Evolutionary conservation across 2,113 vertebrate genomes (phyloP).

Genomic region (Ophthalmolycus amberensis): DNA sequence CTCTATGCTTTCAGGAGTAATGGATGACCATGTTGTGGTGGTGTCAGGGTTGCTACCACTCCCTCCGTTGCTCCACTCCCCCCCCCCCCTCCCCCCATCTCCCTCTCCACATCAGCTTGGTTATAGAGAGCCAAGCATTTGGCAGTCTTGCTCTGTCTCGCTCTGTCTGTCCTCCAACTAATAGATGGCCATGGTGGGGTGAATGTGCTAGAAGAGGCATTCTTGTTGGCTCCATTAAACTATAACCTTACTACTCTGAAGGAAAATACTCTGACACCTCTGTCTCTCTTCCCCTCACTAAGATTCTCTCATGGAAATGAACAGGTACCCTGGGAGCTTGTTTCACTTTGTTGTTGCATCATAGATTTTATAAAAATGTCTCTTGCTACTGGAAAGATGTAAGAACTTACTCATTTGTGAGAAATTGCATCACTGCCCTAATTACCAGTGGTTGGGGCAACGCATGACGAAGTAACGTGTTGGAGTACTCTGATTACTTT

Average conservation of each 20-base stretch:
- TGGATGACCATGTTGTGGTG: constrained; percentile 40
- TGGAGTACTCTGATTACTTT: neutral
- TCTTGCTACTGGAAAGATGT: neutral
- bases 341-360: constrained; percentile 11
- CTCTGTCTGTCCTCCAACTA: constrained; percentile 17
- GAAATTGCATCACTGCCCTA: neutral
- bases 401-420: neutral
- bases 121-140: constrained; percentile 36
- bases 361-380: neutral
- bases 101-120: constrained; percentile 27
- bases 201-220: constrained; percentile 64
- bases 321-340: neutral
- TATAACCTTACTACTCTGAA: constrained; percentile 67
- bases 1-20: constrained; percentile 36
- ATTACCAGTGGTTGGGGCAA: neutral
- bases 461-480: neutral
- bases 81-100: constrained; percentile 6
- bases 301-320: constrained; percentile 26
- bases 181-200: constrained; percentile 53
- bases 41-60: constrained; percentile 44
- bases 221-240: constrained; percentile 66
- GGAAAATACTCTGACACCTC: constrained; percentile 53
- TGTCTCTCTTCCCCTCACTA: constrained; percentile 21
- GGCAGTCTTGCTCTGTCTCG: constrained; percentile 3
- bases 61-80: neutral